Conservation (phyloP, 2,888 invertebrate species). For the Drosophila incognita region DNA sequence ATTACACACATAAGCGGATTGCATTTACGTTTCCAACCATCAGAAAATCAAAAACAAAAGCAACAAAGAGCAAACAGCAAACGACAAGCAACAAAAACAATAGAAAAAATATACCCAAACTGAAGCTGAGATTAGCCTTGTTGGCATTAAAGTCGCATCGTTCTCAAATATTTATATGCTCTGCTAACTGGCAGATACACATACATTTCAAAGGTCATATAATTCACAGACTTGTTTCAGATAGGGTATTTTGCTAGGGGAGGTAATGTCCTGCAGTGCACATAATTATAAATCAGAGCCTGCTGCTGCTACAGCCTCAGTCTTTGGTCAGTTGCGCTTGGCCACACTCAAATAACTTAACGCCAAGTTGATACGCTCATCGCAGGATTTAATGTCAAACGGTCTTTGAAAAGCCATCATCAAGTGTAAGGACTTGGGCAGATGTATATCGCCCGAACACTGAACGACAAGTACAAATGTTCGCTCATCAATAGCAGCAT, state of each 20-base stretch:
- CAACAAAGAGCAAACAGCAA: background rate
- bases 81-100: conserved; percentile 5
- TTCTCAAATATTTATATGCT: conserved; percentile 62
- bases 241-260: background rate
- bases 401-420: conserved; percentile 73
- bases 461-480: conserved; percentile 74
- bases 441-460: conserved; percentile 62
- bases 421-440: conserved; percentile 48
- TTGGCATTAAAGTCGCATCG: conserved; percentile 41
- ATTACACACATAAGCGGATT: conserved; percentile 74
- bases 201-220: conserved; percentile 45
- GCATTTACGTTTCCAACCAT: conserved; percentile 24
- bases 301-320: conserved; percentile 25
- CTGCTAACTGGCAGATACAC: conserved; percentile 40
- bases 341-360: conserved; percentile 71
- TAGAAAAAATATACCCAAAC: conserved; percentile 22
- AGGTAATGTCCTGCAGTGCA: conserved; percentile 36
- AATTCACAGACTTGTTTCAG: conserved; percentile 31
- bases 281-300: conserved; percentile 71
- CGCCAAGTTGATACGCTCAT: conserved; percentile 60
- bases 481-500: conserved; percentile 65
- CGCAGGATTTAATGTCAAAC: conserved; percentile 65
- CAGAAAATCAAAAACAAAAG: conserved; percentile 28
- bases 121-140: conserved; percentile 25
- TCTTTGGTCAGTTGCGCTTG: conserved; percentile 40